Percentiles rank a stretch among this genome's conserved stretches.
These are phyloP conservation scores for Xestia sexstrigata DNA, from an alignment of 2,888 invertebrate genomes.

Conservation along the genomic window DNA sequence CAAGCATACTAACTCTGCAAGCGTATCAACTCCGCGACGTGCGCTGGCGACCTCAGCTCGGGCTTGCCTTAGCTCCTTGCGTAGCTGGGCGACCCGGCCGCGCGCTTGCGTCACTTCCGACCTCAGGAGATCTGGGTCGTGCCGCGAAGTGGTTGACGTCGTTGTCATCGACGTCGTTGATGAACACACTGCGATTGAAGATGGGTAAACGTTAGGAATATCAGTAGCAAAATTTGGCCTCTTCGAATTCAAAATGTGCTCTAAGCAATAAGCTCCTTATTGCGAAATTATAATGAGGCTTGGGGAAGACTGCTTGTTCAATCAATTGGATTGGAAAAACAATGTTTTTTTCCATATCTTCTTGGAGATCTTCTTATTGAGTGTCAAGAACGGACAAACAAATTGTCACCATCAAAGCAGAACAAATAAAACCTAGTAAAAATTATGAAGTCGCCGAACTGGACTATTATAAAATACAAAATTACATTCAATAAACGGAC, in stretches of 20 bases:
- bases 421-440: slow-evolving; percentile 39
- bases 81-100: slow-evolving; percentile 96
- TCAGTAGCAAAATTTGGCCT: not conserved
- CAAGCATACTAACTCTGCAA: slow-evolving; percentile 93
- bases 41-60: slow-evolving; percentile 97
- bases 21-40: slow-evolving; percentile 97
- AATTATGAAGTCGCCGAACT: slow-evolving; percentile 39
- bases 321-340: not conserved
- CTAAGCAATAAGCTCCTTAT: not conserved
- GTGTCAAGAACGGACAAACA: no score
- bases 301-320: not conserved
- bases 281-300: not conserved
- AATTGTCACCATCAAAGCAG: slow-evolving; percentile 22
- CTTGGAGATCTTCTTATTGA: no score
- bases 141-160: slow-evolving; percentile 97
- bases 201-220: not conserved
- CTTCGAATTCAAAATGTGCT: not conserved
- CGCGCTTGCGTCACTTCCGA: slow-evolving; percentile 97
- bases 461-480: slow-evolving; percentile 51
- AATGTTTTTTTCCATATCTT: not conserved
- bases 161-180: slow-evolving; percentile 92
- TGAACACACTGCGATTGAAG: slow-evolving; percentile 93
- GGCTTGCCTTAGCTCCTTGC: slow-evolving; percentile 97
- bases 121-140: slow-evolving; percentile 98
- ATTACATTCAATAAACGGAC: slow-evolving; percentile 60